Base-by-base conservation (phyloP, 2,113 vertebrate genomes). In the Candoia aspera region DNA sequence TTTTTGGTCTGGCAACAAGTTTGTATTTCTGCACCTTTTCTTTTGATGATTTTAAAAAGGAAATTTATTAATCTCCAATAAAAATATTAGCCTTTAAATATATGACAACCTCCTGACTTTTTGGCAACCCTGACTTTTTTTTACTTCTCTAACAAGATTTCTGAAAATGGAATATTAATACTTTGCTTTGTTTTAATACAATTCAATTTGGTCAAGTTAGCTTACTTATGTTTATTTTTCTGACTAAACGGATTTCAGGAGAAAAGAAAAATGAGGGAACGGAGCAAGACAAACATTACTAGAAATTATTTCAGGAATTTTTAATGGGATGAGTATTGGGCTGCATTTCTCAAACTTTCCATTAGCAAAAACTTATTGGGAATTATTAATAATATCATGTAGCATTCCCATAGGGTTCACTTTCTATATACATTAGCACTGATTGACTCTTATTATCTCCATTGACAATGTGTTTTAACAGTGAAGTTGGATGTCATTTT, bases 31-130 rank as follows among this genome's bases (percentile, higher is more conserved):
- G 11, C 8, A 24, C 46, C 15, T 79, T 64, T 88, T 29, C 55
- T 26, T 86, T 54, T 33, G 87, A 17, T 91, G 58, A 49, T 90
- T 62, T 54, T 89, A 37, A 59, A 62, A 89, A 55, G 79, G 73
- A 73, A n/a, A 86, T 68, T 86, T 29, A 84, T 84, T 91, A 84
- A 84, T 84, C 19, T 87, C 89, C 64, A 92, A 58, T 59, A 79
- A 93, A 93, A 92, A 92, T 55, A 17, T 87, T 42, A 58, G 26
- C 37, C 89, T 64, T 86, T 79, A 89, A 91, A 21, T 84, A 23
- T 57, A 79, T 49, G n/a, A n/a, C 54, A 89, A 23, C 90, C 21
- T 60, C 26, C 17, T 92, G 46, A 73, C 23, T 83, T 21, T 83
- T n/a, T 58, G 26, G 15, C 26, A 93, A n/a, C 23, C 21, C 84